Percentiles rank a stretch among this genome's conserved stretches.
Conservation (phyloP, 2,113 vertebrate genomes). For the Eudorcas thomsonii region DNA sequence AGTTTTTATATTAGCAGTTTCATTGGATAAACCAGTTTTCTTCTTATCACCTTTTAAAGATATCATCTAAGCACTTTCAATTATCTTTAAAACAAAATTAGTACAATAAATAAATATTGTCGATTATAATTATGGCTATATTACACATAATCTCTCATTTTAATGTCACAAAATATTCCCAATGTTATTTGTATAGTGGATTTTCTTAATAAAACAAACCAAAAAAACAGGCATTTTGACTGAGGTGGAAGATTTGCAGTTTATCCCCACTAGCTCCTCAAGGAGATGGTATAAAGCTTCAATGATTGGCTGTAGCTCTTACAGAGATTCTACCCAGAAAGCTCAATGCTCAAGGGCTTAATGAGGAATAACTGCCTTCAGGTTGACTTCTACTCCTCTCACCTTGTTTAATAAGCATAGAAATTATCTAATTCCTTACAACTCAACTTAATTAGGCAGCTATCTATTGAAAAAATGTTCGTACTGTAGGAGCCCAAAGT, state of each 20-base stretch:
- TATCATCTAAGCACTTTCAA: neutral
- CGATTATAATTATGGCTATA: neutral
- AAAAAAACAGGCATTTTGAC: neutral
- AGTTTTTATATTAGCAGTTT: neutral
- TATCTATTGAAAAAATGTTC: neutral
- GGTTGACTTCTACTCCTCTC: neutral
- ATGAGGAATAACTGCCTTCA: neutral
- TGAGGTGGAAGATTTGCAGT: neutral
- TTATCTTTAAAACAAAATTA: constrained; percentile 10
- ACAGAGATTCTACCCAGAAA: neutral
- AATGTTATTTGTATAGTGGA: neutral
- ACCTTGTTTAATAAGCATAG: neutral
- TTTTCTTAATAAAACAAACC: constrained; percentile 22
- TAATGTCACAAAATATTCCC: neutral
- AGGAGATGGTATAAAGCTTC: neutral
- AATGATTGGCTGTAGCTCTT: neutral
- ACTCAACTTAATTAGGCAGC: neutral
- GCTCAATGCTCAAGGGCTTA: neutral
- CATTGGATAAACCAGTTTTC: neutral
- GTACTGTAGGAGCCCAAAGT: neutral
- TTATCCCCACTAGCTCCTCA: neutral
- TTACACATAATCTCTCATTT: neutral
- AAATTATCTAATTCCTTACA: neutral
- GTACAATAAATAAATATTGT: neutral
- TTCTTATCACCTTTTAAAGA: neutral